Base-by-base conservation (phyloP, 2,888 invertebrate species). In the Spodoptera littoralis region DNA sequence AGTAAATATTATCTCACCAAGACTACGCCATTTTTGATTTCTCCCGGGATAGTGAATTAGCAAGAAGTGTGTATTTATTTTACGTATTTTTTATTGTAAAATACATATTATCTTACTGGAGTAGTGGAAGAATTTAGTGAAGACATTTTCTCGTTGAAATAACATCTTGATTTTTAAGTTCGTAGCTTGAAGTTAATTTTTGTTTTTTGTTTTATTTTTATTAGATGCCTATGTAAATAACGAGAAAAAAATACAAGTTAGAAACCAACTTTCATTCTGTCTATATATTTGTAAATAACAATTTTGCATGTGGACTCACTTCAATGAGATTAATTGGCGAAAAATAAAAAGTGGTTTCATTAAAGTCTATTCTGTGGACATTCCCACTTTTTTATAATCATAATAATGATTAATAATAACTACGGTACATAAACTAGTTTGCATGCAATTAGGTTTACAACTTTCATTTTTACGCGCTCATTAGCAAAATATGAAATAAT, bases 391-490 rank as follows among this genome's bases (percentile, higher is more conserved):
- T 50, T 60, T 43, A 53, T 49, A 36, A 70, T 47, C 62, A 58
- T 50, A 46, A 36, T 36, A 36, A 36, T 9, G 36, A 36, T 2
- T 36, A 36, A 36, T 2, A 36, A 36, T 9, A 36, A 36, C 36
- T 36, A 36, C 1, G 6, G 24, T 22, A 27, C 57, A 63, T 45
- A 53, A 71, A 77, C 74, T 62, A 65, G 74, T 71, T 77, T 43
- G 43, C 46, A 11, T 42, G 43, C 60, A 68, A 71, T 74, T 51
- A 61, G 22, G 60, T 47, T 30, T 41, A 36, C 24, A 30, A 44
- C 68, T 77, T 74, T 77, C 60, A 48, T 67, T 73, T 68, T 58
- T 60, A 62, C 48, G 52, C 11, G 11, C 11, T 65, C 70, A 65
- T 76, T 70, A 70, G 51, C 53, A 48, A 59, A 62, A 66, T 65